These are phyloP conservation scores for Ips nitidus DNA, from an alignment of 1,140 invertebrate species.

Conservation along the genomic window DNA sequence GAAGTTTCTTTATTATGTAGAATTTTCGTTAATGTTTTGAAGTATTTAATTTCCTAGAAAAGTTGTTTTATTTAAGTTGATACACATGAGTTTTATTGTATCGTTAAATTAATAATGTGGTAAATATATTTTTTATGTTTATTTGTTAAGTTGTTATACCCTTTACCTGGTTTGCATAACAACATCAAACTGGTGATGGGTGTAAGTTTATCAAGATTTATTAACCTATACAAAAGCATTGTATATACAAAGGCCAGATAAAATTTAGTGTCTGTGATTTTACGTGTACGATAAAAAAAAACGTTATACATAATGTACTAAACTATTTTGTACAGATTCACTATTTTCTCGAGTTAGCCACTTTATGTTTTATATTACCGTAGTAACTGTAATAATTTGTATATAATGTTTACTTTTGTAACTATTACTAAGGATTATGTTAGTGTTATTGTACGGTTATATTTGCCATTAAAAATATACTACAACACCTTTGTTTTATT, in stretches of 20 bases:
- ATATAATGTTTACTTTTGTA: constrained; percentile 49
- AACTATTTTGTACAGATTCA: constrained; percentile 46
- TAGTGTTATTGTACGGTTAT: constrained; percentile 47
- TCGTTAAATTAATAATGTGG: too few relatives aligned
- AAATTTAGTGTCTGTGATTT: constrained; percentile 50
- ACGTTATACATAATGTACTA: constrained; percentile 42
- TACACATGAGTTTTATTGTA: too few relatives aligned
- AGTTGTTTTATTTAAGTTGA: too few relatives aligned
- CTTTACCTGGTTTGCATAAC: too few relatives aligned
- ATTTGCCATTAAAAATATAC: constrained; percentile 42
- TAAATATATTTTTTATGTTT: too few relatives aligned
- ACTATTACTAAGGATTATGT: constrained; percentile 40
- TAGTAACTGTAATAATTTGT: constrained; percentile 40
- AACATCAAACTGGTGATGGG: too few relatives aligned
- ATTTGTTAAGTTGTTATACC: too few relatives aligned
- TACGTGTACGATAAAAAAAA: constrained; percentile 43
- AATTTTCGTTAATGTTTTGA: too few relatives aligned
- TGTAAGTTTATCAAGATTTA: too few relatives aligned
- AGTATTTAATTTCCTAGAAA: too few relatives aligned
- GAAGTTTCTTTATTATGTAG: too few relatives aligned
- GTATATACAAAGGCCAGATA: constrained; percentile 47
- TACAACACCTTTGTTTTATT: constrained; percentile 1
- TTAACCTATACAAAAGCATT: too few relatives aligned
- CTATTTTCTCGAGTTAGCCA: constrained; percentile 46
- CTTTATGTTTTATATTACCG: constrained; percentile 38